These are phyloP conservation scores for Quadroppia sp. DNA, from an alignment of 2,888 invertebrate genomes.

Conservation along the genomic window DNA sequence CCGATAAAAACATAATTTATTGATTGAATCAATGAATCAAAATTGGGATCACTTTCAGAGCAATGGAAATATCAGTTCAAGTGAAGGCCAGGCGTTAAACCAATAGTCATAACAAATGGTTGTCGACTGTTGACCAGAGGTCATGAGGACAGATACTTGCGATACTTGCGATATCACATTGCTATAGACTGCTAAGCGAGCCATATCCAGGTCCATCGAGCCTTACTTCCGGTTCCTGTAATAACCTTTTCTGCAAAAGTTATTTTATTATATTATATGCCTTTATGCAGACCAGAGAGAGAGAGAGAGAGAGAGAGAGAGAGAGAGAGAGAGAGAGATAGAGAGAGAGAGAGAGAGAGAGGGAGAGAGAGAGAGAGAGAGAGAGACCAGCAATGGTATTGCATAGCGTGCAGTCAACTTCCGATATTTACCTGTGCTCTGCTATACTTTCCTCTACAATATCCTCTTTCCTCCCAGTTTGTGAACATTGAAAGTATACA, in stretches of 20 bases:
- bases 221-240: conserved; percentile 38
- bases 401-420: conserved; percentile 36
- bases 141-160: conserved; percentile 22
- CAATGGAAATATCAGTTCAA: neutral
- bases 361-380: no score
- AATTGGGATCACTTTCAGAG: no score
- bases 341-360: no score
- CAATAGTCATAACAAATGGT: neutral
- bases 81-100: neutral
- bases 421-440: conserved; percentile 33
- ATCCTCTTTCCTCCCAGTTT: conserved; percentile 37
- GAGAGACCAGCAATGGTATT: conserved; percentile 9
- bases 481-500: conserved; percentile 26
- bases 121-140: conserved; percentile 13
- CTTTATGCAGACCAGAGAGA: conserved; percentile 38
- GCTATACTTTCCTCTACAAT: conserved; percentile 6
- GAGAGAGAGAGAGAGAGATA: no score
- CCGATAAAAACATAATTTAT: no score
- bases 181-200: conserved; percentile 37
- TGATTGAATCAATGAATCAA: no score
- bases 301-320: no score
- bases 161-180: conserved; percentile 19
- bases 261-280: conserved; percentile 31
- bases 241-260: conserved; percentile 27
- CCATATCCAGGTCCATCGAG: conserved; percentile 36